These are phyloP conservation scores for Seira musarum DNA, from an alignment of 2,888 invertebrate genomes.

Conservation along the genomic window DNA sequence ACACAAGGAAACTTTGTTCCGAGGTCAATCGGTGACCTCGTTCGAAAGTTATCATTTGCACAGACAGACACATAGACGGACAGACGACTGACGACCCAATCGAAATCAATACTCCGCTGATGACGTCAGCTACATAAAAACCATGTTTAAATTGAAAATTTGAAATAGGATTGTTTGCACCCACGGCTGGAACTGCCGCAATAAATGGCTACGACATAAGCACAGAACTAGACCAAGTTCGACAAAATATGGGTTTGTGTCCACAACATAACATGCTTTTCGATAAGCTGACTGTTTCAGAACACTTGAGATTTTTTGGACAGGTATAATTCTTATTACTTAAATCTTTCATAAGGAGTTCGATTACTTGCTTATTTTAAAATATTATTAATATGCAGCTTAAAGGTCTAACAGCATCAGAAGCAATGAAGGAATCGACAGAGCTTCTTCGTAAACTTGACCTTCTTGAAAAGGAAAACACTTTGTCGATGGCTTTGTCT, in stretches of 20 bases:
- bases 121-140: too few relatives aligned
- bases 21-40: too few relatives aligned
- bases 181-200: constrained; percentile 81
- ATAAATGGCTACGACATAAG: constrained; percentile 83
- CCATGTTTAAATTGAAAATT: too few relatives aligned
- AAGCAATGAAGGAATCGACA: constrained; percentile 75
- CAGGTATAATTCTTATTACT: constrained; percentile 74
- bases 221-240: constrained; percentile 78
- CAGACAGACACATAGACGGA: too few relatives aligned
- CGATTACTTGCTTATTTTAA: background rate
- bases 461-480: constrained; percentile 78
- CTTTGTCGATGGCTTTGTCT: constrained; percentile 80
- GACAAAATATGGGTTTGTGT: constrained; percentile 87
- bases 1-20: too few relatives aligned
- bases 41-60: too few relatives aligned
- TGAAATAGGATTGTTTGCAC: constrained; percentile 73
- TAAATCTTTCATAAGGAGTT: background rate
- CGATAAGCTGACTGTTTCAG: constrained; percentile 84
- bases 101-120: too few relatives aligned
- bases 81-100: too few relatives aligned
- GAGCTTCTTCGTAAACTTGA: constrained; percentile 78
- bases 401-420: constrained; percentile 76
- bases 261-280: constrained; percentile 92
- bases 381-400: constrained; percentile 73
- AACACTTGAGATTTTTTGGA: constrained; percentile 89